A percentile compares a stretch with the other conserved stretches of the same genome.
phyloP scores from a whole-genome alignment of 2,888 invertebrate genomes.

The Cyclophora punctaria region DNA sequence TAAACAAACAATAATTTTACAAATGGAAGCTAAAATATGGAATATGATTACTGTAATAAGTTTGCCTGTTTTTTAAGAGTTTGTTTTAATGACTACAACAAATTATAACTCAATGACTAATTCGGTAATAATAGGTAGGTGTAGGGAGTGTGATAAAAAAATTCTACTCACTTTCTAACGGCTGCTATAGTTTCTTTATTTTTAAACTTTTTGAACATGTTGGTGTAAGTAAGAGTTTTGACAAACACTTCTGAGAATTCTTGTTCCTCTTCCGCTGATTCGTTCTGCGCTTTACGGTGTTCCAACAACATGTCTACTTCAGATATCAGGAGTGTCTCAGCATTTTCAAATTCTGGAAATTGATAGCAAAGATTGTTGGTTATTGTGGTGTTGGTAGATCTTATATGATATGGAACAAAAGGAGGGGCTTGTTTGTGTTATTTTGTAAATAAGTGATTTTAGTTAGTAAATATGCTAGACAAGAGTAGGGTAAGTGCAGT shows the following conservation, averaged over 20 bases:
- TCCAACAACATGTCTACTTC: slow-evolving; percentile 97
- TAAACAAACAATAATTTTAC: slow-evolving; percentile 1
- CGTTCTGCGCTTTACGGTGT: slow-evolving; percentile 97
- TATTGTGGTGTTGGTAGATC: too few relatives aligned
- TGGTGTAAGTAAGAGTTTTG: slow-evolving; percentile 97
- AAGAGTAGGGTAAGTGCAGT: too few relatives aligned
- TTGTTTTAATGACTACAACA: too few relatives aligned
- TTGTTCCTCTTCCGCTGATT: slow-evolving; percentile 98
- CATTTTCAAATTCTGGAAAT: slow-evolving; percentile 94
- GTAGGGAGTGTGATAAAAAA: too few relatives aligned
- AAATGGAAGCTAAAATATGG: neutral
- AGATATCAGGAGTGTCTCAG: slow-evolving; percentile 96
- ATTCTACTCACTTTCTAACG: slow-evolving; percentile 86
- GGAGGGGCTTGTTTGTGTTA: neutral
- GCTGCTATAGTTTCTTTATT: slow-evolving; percentile 98
- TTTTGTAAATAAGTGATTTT: neutral
- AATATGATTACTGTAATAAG: neutral
- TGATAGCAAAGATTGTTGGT: too few relatives aligned
- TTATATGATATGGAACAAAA: too few relatives aligned
- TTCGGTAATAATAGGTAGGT: too few relatives aligned
- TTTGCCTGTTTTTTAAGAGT: neutral
- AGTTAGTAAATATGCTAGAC: too few relatives aligned
- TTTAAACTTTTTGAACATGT: slow-evolving; percentile 97
- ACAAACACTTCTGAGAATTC: slow-evolving; percentile 99
- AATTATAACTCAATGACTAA: too few relatives aligned